A percentile compares a stretch with the other conserved stretches of the same genome.
These are phyloP conservation scores for Natator depressus DNA, from an alignment of 2,113 vertebrate genomes.

Conservation along the genomic window DNA sequence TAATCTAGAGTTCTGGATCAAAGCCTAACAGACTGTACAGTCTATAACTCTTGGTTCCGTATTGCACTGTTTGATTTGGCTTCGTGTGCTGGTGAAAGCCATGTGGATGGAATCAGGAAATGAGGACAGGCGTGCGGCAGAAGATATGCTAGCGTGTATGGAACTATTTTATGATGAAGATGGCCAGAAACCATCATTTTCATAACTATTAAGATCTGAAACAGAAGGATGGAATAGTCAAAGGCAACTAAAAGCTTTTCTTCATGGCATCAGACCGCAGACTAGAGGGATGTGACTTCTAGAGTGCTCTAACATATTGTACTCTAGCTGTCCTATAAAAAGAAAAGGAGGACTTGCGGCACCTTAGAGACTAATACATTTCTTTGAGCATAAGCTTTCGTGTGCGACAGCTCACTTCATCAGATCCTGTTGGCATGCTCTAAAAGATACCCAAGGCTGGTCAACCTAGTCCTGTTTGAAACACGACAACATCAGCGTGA, in stretches of 20 bases:
- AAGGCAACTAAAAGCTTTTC: not conserved
- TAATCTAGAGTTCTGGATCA: slow-evolving; percentile 25
- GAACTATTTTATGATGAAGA: not conserved
- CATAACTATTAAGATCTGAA: not conserved
- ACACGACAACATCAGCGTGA: not conserved
- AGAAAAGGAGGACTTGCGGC: too few relatives aligned
- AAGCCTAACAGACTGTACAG: slow-evolving; percentile 22
- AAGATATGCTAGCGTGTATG: not conserved
- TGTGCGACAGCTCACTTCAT: too few relatives aligned
- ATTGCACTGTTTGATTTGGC: slow-evolving; percentile 3
- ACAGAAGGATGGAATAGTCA: not conserved
- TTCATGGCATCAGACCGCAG: not conserved
- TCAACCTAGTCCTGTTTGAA: not conserved
- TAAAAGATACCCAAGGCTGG: not conserved
- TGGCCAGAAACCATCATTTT: not conserved
- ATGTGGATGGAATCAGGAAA: slow-evolving; percentile 67
- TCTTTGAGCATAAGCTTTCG: too few relatives aligned
- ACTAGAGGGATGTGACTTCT: not conserved
- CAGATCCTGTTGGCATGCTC: not conserved
- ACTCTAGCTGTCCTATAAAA: too few relatives aligned
- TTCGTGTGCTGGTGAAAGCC: slow-evolving; percentile 2
- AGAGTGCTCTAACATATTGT: not conserved
- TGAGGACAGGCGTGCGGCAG: not conserved
- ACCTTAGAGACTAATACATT: too few relatives aligned
- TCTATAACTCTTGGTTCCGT: slow-evolving; percentile 25